Evolutionary conservation across 2,113 vertebrate genomes (phyloP), one percentile per base, ranked within the genome.

Genomic region (Laticauda laticaudata): DNA sequence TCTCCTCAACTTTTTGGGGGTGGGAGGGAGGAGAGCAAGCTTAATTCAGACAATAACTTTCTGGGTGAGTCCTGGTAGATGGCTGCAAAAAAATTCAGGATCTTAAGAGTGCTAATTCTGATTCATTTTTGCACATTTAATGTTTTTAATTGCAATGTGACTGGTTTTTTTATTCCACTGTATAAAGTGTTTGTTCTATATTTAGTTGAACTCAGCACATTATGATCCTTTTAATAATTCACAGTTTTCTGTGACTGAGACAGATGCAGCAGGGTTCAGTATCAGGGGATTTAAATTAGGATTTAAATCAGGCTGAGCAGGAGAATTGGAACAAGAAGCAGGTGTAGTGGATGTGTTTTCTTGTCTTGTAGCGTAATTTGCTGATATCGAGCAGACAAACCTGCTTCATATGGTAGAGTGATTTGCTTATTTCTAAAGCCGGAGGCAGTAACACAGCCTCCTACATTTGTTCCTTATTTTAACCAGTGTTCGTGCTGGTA

Each of bases 61-160:
- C 88, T 69, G 81, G 81, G 23, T 92, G 75, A 90, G 81, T 48
- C 39, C 91, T 90, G 91, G 91, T 87, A 14, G 81, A 88, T 29
- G 57, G 92, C 86, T 6, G 34, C 57, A 56, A 92, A 90, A 81
- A 85, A 94, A 87, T 90, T 59, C 88, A 75, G 56, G 51, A 87
- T 90, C 43, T 87, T 92, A 57, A 87, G 93, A 90, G 88, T 69
- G 61, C 86, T 90, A 90, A 92, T 92, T 89, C 85, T n/a, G 56
- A 94, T 90, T 92, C 88, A 81, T 92, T 92, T 90, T 94, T 91
- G 34, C 88, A 94, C 69, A 81, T 87, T 94, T 94, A 55, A 90
- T 87, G 91, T 75, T 92, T 92, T 94, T 92, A 94, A 92, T 92
- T 94, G 81, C 89, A 93, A 54, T 43, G 26, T 48, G 88, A 57